Evolutionary conservation across 2,888 invertebrate genomes (phyloP), one percentile per base, ranked within the genome.

Genomic region (Andrena hattorfiana): DNA sequence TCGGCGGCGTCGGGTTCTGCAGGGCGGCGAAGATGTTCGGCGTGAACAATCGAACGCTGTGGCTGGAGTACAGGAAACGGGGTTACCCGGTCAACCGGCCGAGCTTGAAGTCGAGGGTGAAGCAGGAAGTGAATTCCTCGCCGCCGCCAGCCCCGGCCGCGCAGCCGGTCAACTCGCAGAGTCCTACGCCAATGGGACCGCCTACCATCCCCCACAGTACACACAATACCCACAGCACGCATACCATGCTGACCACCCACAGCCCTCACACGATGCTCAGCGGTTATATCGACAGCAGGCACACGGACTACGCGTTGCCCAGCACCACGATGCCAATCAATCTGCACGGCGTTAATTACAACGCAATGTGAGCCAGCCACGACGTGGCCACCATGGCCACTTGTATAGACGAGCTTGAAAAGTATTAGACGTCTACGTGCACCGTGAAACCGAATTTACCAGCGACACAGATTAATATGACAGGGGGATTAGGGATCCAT

Each of bases 1-100:
- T 96, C 90, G 97, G 97, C 28, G 97, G 97, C 54, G 97, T 97
- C 87, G 97, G 97, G 1, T 97, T 97, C 94, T 97, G 97, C 94
- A 97, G 97, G 91, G 97, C 97, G 8, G 97, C 97, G 0, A 95
- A 97, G 70, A 96, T 97, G 94, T 97, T 97, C 93, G 97, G 97
- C 42, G 97, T 98, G 20, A 97, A 97, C 94, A 97, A 97, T 94
- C 95, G 97, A 76, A 97, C 97, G 0, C 94, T 98, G 2, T 97
- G 97, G 97, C 94, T 97, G 54, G 97, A 97, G 92, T 97, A 97
- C 92, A 97, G 97, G 91, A 97, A 97, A 93, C 96, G 97, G 62
- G 97, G 97, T 0, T 97, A 97, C 93, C 97, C 97, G 0, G 97
- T 97, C 90, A 97, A 96, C 91, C 95, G 97, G 87, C 96, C 97